These are phyloP conservation scores for Eulithis testata DNA, from an alignment of 2,888 invertebrate species.

Conservation along the genomic window DNA sequence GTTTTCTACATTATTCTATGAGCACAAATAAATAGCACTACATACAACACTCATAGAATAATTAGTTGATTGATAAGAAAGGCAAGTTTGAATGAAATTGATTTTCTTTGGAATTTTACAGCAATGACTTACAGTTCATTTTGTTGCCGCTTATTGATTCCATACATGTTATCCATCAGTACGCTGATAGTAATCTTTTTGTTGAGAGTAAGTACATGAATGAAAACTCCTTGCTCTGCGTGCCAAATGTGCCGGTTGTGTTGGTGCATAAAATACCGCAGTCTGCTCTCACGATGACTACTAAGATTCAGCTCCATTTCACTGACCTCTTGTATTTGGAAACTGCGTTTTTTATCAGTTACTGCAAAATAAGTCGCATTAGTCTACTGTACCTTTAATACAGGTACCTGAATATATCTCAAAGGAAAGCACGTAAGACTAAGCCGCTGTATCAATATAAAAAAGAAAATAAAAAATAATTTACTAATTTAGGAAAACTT, in stretches of 20 bases:
- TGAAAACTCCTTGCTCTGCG: conserved; percentile 74
- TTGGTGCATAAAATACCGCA: conserved; percentile 83
- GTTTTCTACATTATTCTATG: no score
- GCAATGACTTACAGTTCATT: conserved; percentile 80
- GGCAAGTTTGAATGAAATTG: no score
- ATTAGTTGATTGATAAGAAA: no score
- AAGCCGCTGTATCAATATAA: neutral
- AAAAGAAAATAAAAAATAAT: neutral
- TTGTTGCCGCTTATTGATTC: conserved; percentile 82
- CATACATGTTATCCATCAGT: conserved; percentile 80
- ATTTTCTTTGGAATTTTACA: neutral
- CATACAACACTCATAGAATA: no score
- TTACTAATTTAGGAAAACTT: conserved; percentile 46
- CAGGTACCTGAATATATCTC: no score
- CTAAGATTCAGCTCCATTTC: conserved; percentile 75
- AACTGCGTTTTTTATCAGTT: conserved; percentile 74
- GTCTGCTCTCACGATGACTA: conserved; percentile 69
- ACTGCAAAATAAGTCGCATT: conserved; percentile 61
- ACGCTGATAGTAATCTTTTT: conserved; percentile 77
- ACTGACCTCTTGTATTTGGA: conserved; percentile 70
- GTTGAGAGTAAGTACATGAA: conserved; percentile 76
- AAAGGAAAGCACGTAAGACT: no score
- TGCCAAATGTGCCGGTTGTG: conserved; percentile 85
- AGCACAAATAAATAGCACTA: no score
- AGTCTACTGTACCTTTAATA: no score